Conservation (phyloP, 1,140 invertebrate species). For the Drosophila erecta region DNA sequence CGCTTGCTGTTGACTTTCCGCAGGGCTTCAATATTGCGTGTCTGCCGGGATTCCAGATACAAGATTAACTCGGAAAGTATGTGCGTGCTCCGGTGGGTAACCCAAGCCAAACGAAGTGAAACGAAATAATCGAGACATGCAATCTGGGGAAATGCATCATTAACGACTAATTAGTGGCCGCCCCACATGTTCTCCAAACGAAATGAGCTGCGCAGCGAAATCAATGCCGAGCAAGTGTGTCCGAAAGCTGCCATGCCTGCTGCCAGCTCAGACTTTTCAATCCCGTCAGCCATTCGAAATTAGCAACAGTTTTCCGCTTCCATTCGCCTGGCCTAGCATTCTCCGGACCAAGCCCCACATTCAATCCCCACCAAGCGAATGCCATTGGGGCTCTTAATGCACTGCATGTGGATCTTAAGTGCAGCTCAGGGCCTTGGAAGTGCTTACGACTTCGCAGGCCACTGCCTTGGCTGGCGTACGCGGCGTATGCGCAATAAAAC, state of each 20-base stretch:
- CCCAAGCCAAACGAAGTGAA: conserved; percentile 30
- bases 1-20: conserved; percentile 42
- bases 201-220: conserved; percentile 47
- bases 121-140: conserved; percentile 61
- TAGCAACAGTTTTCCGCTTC: conserved; percentile 49
- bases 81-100: conserved; percentile 29
- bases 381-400: conserved; percentile 60
- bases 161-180: conserved; percentile 71
- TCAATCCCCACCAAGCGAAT: conserved; percentile 25
- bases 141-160: conserved; percentile 71
- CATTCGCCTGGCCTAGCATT: neutral
- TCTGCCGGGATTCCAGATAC: conserved; percentile 45
- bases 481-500: conserved; percentile 76
- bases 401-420: conserved; percentile 62
- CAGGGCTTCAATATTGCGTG: conserved; percentile 74
- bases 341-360: conserved; percentile 2
- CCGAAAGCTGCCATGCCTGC: conserved; percentile 15
- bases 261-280: conserved; percentile 51
- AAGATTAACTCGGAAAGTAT: conserved; percentile 42
- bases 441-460: conserved; percentile 6
- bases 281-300: conserved; percentile 59
- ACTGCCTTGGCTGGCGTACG: conserved; percentile 19
- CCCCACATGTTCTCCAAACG: conserved; percentile 38
- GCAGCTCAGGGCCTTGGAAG: conserved; percentile 48
- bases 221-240: conserved; percentile 41